Base-by-base conservation (phyloP, 2,113 vertebrate species). In the Myxocyprinus asiaticus region DNA sequence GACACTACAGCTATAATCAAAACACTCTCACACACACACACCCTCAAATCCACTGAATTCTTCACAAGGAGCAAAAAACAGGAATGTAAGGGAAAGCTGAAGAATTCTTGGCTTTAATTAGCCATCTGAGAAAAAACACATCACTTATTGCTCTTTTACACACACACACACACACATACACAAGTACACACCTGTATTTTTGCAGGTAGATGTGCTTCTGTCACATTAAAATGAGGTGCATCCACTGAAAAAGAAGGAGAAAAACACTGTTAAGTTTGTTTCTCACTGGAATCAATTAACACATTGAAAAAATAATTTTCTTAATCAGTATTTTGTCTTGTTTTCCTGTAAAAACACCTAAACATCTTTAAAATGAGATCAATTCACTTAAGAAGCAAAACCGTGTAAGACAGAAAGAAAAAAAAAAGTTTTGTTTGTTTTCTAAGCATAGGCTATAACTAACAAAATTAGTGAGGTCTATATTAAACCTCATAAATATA, bases 61-160 rank as follows among this genome's bases (percentile, higher is more conserved):
- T 79, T 70, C 66, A 81, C 47, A 7, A 56, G 44, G 56, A 70
- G 63, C 73, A 53, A 48, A 67, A 77, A 33, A 33, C 17, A 81
- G 79, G 82, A 86, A 85, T 82, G 62, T 77, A 50, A 77, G 76
- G 63, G 64, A 66, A 77, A 81, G 67, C 45, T 64, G 50, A 83
- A 67, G 77, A 84, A 86, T 86, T 77, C 53, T 58, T 77, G 85
- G 82, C 62, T 62, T 58, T 89, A 90, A 91, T 91, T 90, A 91
- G 81, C 89, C 87, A 86, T 80, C 56, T 81, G 74, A 76, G 67
- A 84, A 81, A 78, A 75, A 87, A 33, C 73, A 62, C 53, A 33
- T 80, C 78, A 77, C 80, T 44, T 42, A 11, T 11, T 42, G 15
- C 63, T 43, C 56, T 48, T 42, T 33, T 33, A 33, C 22, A 33